phyloP scores from a whole-genome alignment of 2,797 vertebrate genomes.

The Coendou prehensilis region DNA sequence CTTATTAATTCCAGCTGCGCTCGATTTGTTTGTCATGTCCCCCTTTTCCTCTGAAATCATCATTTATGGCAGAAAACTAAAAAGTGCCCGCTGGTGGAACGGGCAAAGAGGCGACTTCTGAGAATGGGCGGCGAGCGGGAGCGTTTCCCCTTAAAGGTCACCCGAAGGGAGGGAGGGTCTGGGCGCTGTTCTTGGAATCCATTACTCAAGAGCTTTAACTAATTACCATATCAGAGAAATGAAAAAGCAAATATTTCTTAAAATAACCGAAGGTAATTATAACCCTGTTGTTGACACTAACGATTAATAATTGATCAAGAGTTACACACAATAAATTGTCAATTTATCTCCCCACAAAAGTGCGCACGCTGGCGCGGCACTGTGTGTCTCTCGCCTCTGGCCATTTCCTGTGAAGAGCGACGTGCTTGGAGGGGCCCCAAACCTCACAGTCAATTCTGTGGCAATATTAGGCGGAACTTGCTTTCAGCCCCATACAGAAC shows the following conservation, averaged over 20 bases:
- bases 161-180: not conserved
- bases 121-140: conserved; percentile 39
- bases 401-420: not conserved
- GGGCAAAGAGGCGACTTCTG: conserved; percentile 17
- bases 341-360: conserved; percentile 87
- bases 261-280: conserved; percentile 91
- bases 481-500: not conserved
- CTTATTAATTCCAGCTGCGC: conserved; percentile 87
- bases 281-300: conserved; percentile 90
- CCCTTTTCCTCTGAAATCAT: conserved; percentile 86
- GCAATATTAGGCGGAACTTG: not conserved
- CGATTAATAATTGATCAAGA: conserved; percentile 92
- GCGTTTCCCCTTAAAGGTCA: conserved; percentile 56
- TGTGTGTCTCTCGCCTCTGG: not conserved
- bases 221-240: conserved; percentile 88
- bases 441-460: not conserved
- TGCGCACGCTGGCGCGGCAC: not conserved
- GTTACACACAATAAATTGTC: conserved; percentile 90
- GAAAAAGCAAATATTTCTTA: conserved; percentile 89
- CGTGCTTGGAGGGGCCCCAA: not conserved
- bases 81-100: conserved; percentile 60
- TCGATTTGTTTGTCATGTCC: conserved; percentile 90
- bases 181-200: conserved; percentile 82
- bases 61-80: conserved; percentile 88
- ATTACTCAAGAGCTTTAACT: conserved; percentile 88